Base-by-base conservation (phyloP, 2,113 vertebrate species). In the Chamaea fasciata region DNA sequence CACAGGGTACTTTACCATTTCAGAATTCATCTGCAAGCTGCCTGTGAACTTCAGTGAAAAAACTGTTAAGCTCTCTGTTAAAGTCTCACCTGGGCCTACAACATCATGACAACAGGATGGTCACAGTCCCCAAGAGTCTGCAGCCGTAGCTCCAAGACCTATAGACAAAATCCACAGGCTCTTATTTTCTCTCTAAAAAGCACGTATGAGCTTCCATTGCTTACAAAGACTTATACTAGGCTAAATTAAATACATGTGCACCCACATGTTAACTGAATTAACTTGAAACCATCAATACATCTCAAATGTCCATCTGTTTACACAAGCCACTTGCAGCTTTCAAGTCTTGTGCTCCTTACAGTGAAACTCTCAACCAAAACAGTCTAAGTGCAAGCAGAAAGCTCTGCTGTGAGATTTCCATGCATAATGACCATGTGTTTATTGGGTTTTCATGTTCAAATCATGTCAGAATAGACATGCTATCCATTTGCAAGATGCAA, bases 271-370 rank as follows among this genome's bases (percentile, higher is more conserved):
- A 96, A 96, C 82, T 70, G 92, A 96, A 94, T 93, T 95, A 96
- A 95, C 76, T 87, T 30, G 26, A 96, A 96, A 83, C 87, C 96
- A 94, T 82, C 83, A 86, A 52, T 96, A 50, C 42, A 63, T 92
- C 90, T 94, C 87, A 93, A 90, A 96, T 90, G 82, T 90, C 93
- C 92, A 56, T 87, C 89, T 95, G 96, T 95, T 98, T 97, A 97
- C 93, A 81, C 87, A 97, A 94, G 92, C 87, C 79, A 87, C 89
- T 95, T 92, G 82, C 67, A 65, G 96, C 88, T 96, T 96, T 74
- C 83, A 69, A 95, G 83, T 79, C 78, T 52, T 95, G 70, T 90
- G 31, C 90, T 96, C 75, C 95, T 77, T 56, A 80, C 5, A 88
- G 70, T 15, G 56, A 65, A 91, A 78, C 79, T 94, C 69, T 91